A percentile compares a stretch with the other conserved stretches of the same genome.
These are phyloP conservation scores for Tipula lateralis DNA, from an alignment of 2,888 invertebrate species.

Conservation along the genomic window DNA sequence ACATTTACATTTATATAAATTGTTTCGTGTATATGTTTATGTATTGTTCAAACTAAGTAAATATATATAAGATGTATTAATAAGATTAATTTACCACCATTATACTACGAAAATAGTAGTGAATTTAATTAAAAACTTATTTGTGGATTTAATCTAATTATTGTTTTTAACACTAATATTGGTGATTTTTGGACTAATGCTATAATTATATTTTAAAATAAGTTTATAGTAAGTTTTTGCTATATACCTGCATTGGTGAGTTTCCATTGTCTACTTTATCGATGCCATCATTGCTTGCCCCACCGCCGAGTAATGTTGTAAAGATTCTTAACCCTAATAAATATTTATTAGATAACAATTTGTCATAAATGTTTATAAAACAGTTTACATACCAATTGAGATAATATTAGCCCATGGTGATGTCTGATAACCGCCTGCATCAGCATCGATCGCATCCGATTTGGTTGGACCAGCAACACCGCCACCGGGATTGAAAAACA, in stretches of 20 bases:
- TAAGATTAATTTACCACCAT: constrained; percentile 5
- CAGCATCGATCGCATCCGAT: constrained; percentile 69
- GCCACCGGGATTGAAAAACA: constrained; percentile 73
- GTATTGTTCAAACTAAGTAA: neutral
- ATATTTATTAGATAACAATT: neutral
- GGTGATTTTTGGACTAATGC: neutral
- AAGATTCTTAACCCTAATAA: constrained; percentile 67
- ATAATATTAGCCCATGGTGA: constrained; percentile 87
- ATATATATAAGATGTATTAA: neutral
- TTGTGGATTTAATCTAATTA: neutral
- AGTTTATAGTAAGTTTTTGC: neutral
- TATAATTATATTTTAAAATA: neutral
- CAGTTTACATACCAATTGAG: constrained; percentile 57
- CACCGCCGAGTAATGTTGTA: constrained; percentile 75
- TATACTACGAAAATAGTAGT: neutral
- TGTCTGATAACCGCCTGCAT: constrained; percentile 56
- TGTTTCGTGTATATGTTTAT: neutral
- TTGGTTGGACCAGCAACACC: constrained; percentile 59
- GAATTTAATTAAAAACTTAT: neutral
- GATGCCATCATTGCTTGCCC: constrained; percentile 71
- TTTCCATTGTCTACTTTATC: constrained; percentile 87
- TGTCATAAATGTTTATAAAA: neutral
- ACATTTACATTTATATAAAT: neutral
- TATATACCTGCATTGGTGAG: constrained; percentile 78
- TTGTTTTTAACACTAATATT: neutral